Conservation (phyloP, 2,113 vertebrate species). For the Campylomormyrus tamandua region DNA sequence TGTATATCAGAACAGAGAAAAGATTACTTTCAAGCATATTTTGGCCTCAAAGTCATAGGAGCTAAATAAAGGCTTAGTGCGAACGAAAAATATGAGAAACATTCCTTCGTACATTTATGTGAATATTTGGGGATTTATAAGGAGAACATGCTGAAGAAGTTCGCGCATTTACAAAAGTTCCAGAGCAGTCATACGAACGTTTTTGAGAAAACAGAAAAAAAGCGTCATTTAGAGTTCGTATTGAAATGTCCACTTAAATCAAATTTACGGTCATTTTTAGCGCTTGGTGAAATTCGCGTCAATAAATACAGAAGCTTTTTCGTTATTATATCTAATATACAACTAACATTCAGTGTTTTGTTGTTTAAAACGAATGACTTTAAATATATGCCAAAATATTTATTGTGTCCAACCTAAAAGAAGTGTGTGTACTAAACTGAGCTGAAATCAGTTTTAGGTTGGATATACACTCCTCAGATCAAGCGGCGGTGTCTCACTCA, state of each 20-base stretch:
- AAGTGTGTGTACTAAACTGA: background rate
- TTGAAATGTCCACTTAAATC: background rate
- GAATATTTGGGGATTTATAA: too few relatives aligned
- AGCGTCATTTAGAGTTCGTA: too few relatives aligned
- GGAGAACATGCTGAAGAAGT: too few relatives aligned
- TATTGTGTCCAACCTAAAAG: background rate
- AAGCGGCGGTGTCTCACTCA: too few relatives aligned
- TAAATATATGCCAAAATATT: background rate
- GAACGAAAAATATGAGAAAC: background rate
- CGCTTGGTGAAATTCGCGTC: too few relatives aligned
- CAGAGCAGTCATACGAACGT: too few relatives aligned
- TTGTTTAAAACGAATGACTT: background rate
- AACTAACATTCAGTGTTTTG: background rate
- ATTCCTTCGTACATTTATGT: too few relatives aligned
- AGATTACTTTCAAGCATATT: background rate
- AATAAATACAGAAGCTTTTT: background rate
- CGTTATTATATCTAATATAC: background rate
- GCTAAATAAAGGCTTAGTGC: background rate
- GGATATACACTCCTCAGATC: too few relatives aligned
- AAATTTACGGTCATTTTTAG: background rate
- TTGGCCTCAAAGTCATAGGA: background rate
- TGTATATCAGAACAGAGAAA: background rate
- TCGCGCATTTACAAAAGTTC: too few relatives aligned
- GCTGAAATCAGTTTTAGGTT: too few relatives aligned
- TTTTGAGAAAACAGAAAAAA: too few relatives aligned